Conservation (phyloP, 2,888 invertebrate genomes). For the Drosophila anomalipes region DNA sequence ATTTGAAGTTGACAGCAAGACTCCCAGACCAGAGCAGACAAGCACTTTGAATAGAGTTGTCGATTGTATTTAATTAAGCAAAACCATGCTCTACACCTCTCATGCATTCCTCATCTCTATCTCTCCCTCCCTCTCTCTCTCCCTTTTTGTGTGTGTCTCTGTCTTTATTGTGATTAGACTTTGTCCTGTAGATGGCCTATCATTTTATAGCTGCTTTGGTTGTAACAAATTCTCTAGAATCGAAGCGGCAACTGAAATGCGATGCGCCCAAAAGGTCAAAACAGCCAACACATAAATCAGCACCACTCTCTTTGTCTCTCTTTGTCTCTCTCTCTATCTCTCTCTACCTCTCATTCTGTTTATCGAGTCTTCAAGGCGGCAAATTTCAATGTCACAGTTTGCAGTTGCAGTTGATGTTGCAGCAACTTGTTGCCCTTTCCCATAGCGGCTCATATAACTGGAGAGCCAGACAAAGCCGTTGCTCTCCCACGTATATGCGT, state of each 20-base stretch:
- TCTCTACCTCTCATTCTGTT: neutral
- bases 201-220: conserved; percentile 34
- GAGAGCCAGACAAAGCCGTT: conserved; percentile 1
- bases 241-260: conserved; percentile 52
- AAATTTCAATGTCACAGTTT: conserved; percentile 53
- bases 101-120: neutral
- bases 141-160: neutral
- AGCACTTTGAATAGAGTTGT: conserved; percentile 67
- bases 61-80: conserved; percentile 72
- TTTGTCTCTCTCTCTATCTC: neutral
- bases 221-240: conserved; percentile 50
- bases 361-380: conserved; percentile 1
- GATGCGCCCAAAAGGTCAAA: conserved; percentile 71
- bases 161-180: conserved; percentile 28
- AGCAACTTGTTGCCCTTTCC: conserved; percentile 51
- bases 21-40: neutral
- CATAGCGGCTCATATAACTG: conserved; percentile 28
- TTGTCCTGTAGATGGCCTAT: conserved; percentile 62
- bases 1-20: conserved; percentile 52
- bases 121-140: conserved; percentile 2
- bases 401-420: conserved; percentile 19
- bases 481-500: neutral
- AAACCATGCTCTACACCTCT: conserved; percentile 9
- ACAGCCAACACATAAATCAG: conserved; percentile 53
- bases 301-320: conserved; percentile 7